phyloP scores from a whole-genome alignment of 2,113 vertebrate genomes.

The Oriolus oriolus region DNA sequence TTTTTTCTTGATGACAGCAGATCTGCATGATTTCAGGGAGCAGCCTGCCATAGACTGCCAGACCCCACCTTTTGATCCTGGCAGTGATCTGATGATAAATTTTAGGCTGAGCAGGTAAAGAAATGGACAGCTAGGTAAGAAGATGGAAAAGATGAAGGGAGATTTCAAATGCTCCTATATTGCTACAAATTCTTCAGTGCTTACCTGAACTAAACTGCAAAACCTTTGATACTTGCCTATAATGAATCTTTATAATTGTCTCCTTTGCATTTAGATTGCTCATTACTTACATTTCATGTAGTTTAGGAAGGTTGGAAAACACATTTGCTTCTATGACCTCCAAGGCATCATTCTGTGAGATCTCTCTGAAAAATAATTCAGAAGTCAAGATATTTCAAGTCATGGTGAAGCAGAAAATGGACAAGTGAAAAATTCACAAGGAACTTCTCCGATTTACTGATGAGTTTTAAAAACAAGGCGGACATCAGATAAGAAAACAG shows the following conservation, averaged over 20 bases:
- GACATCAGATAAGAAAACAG: not conserved
- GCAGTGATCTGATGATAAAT: not conserved
- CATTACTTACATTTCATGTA: constrained; percentile 81
- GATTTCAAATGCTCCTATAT: not conserved
- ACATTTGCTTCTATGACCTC: constrained; percentile 77
- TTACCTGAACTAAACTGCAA: not conserved
- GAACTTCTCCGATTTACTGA: not conserved
- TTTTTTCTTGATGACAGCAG: not conserved
- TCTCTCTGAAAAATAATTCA: constrained; percentile 74
- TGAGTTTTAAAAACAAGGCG: not conserved
- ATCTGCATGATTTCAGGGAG: not conserved
- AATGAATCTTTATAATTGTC: constrained; percentile 10
- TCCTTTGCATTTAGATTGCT: constrained; percentile 28
- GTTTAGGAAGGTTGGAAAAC: constrained; percentile 74
- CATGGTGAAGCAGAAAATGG: not conserved
- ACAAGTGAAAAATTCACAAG: not conserved
- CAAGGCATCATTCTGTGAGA: constrained; percentile 80
- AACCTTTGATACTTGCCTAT: not conserved
- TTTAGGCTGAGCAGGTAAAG: not conserved
- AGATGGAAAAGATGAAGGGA: not conserved
- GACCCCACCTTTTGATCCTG: not conserved
- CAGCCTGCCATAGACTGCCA: not conserved
- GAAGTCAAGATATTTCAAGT: constrained; percentile 8
- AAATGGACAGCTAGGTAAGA: not conserved
- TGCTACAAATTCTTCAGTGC: not conserved